Conservation (phyloP, 2,113 vertebrate genomes). For the Nothobranchius furzeri region DNA sequence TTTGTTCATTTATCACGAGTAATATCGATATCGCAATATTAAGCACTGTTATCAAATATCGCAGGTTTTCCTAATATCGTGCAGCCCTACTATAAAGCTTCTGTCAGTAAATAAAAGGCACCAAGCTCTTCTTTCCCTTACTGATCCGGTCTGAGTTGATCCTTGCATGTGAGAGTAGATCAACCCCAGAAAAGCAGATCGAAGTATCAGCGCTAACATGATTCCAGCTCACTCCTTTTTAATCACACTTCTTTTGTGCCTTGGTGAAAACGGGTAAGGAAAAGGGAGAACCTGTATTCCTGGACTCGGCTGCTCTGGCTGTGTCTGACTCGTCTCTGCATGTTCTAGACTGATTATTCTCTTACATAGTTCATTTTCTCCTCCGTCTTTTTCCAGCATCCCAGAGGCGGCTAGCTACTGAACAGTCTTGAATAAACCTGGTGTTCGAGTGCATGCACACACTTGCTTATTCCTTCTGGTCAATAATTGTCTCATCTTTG, state of each 20-base stretch:
- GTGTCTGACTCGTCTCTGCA: conserved; percentile 5
- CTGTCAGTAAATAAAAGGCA: too few relatives aligned
- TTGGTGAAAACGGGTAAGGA: neutral
- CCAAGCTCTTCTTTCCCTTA: too few relatives aligned
- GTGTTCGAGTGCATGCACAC: neutral
- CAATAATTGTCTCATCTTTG: conserved; percentile 49
- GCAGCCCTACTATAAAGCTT: neutral
- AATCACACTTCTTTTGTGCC: neutral
- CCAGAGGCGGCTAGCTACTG: too few relatives aligned
- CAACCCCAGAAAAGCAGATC: neutral
- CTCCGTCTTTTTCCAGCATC: neutral
- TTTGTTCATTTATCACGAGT: too few relatives aligned
- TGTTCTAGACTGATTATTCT: conserved; percentile 30
- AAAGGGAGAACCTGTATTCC: neutral
- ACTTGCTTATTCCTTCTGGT: neutral
- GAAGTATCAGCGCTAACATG: neutral
- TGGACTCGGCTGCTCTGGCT: neutral
- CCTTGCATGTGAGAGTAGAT: conserved; percentile 33
- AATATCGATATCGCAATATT: too few relatives aligned
- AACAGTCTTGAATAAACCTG: too few relatives aligned
- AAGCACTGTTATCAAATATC: too few relatives aligned
- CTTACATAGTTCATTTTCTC: conserved; percentile 23
- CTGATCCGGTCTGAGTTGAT: neutral
- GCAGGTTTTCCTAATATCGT: too few relatives aligned
- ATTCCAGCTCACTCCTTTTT: neutral